phyloP scores from a whole-genome alignment of 1,140 invertebrate species.

The Caenorhabditis tropicalis region DNA sequence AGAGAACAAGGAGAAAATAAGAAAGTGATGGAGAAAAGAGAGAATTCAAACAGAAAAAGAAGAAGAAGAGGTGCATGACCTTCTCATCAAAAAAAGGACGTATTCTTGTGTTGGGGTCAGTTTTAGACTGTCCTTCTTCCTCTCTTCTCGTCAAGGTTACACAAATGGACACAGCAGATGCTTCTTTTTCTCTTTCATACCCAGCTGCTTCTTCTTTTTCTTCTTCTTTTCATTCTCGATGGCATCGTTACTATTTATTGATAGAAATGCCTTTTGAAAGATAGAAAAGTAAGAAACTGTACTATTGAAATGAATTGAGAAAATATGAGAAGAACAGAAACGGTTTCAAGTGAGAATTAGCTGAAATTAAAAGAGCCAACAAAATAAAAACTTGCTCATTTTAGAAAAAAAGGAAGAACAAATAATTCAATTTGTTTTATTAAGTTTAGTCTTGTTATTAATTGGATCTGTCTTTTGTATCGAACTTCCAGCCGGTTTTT shows the following conservation, averaged over 20 bases:
- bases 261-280: not conserved
- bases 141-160: not conserved
- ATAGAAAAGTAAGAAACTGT: not conserved
- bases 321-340: not conserved
- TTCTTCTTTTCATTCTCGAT: not conserved
- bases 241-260: no score
- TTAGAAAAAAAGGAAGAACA: not conserved
- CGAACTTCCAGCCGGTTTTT: no score
- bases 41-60: not conserved
- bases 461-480: no score
- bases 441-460: no score
- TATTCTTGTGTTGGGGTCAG: not conserved
- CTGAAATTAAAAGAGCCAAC: not conserved
- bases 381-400: not conserved
- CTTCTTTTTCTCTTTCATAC: not conserved
- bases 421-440: no score
- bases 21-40: not conserved
- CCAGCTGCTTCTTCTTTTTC: not conserved
- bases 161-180: constrained; percentile 33
- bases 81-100: constrained; percentile 1
- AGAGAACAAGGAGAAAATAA: not conserved
- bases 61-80: not conserved
- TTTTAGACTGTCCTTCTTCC: constrained; percentile 14
- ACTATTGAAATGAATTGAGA: not conserved
- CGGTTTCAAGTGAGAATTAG: not conserved